Percentiles rank a stretch among this genome's conserved stretches.
Conservation (phyloP, 2,797 vertebrate species). For the Ceryle rudis region DNA sequence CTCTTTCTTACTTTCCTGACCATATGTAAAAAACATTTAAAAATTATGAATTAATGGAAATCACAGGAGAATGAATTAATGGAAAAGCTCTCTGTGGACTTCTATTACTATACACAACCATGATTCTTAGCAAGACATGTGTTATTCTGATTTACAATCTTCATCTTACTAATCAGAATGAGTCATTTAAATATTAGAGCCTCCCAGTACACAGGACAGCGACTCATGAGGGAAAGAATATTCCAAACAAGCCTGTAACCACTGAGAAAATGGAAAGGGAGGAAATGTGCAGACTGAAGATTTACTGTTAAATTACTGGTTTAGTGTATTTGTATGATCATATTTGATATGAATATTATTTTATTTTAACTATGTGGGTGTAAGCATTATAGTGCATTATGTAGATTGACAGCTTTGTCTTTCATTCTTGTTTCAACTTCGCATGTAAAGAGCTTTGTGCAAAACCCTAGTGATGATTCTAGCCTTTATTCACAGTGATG, state of each 20-base stretch:
- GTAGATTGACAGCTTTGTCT: neutral
- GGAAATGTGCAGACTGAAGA: neutral
- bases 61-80: neutral
- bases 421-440: neutral
- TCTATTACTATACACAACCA: neutral
- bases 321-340: neutral
- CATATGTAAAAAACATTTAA: slow-evolving; percentile 2
- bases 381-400: neutral
- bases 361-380: neutral
- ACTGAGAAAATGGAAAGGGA: neutral
- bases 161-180: neutral
- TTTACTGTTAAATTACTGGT: neutral
- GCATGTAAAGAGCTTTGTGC: neutral
- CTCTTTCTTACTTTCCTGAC: neutral
- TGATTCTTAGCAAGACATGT: neutral
- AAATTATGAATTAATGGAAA: slow-evolving; percentile 19
- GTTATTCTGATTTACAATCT: neutral
- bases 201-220: neutral
- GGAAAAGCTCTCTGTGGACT: neutral
- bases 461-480: neutral
- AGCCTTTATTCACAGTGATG: neutral
- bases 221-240: neutral
- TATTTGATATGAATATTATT: neutral
- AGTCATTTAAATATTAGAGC: neutral
- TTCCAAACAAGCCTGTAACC: neutral